Evolutionary conservation across 2,113 vertebrate species (phyloP).

Genomic region (Halichoeres trimaculatus): DNA sequence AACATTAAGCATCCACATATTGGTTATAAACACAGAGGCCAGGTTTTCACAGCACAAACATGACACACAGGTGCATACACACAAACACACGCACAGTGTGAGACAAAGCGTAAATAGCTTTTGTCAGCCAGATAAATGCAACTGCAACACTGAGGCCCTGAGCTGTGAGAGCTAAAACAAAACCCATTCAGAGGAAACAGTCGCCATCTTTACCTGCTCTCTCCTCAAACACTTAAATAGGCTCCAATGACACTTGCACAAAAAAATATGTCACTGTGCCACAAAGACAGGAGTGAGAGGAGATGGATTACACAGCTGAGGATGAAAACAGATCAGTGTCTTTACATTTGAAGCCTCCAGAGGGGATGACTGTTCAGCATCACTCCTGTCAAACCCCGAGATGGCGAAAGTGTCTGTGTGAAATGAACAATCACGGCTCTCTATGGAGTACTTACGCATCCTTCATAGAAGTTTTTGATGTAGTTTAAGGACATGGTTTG

Average conservation of each 20-base stretch:
- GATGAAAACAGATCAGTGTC: slow-evolving; percentile 1
- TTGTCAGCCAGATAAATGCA: slow-evolving; percentile 57
- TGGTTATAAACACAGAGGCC: neutral
- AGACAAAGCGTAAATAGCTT: slow-evolving; percentile 47
- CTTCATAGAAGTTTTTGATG: slow-evolving; percentile 91
- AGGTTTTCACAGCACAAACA: slow-evolving; percentile 9
- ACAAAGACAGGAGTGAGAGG: neutral
- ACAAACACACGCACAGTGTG: neutral
- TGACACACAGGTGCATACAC: slow-evolving; percentile 4
- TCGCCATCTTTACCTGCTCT: slow-evolving; percentile 19
- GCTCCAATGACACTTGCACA: neutral
- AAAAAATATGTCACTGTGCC: neutral
- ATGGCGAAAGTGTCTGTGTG: neutral
- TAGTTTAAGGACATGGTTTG: slow-evolving; percentile 89
- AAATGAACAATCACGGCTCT: neutral
- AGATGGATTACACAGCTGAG: neutral
- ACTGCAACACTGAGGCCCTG: slow-evolving; percentile 32
- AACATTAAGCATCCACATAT: too few species aligned
- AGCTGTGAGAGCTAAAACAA: slow-evolving; percentile 48
- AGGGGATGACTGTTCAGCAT: neutral
- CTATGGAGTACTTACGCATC: slow-evolving; percentile 86
- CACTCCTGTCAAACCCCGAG: neutral
- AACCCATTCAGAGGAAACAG: slow-evolving; percentile 37
- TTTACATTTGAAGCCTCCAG: neutral
- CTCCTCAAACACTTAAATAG: neutral